Percentiles rank a stretch among this genome's conserved stretches.
These are phyloP conservation scores for Odontesthes bonariensis DNA, from an alignment of 2,113 vertebrate genomes.

Conservation along the genomic window DNA sequence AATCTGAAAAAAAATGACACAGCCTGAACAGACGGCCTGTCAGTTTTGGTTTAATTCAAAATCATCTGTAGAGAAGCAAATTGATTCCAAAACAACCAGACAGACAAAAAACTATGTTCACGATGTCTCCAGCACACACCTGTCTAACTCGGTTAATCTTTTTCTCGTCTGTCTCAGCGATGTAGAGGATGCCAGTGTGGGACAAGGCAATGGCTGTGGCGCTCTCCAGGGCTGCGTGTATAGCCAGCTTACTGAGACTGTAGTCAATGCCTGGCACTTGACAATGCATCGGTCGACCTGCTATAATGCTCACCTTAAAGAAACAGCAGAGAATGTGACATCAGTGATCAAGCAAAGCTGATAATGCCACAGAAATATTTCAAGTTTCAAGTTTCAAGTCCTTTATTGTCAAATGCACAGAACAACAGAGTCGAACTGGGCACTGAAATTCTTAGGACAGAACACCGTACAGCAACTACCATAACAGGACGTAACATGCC, in stretches of 20 bases:
- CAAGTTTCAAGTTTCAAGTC: too few species aligned
- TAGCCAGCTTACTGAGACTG: slow-evolving; percentile 98
- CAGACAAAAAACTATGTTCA: not conserved
- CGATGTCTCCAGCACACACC: slow-evolving; percentile 42
- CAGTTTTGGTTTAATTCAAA: slow-evolving; percentile 11
- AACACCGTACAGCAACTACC: too few species aligned
- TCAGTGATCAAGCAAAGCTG: not conserved
- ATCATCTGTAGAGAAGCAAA: slow-evolving; percentile 13
- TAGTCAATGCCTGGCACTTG: slow-evolving; percentile 99
- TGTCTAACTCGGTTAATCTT: slow-evolving; percentile 94
- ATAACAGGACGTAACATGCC: too few species aligned
- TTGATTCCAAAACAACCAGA: slow-evolving; percentile 15
- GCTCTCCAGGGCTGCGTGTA: slow-evolving; percentile 96
- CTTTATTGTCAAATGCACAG: too few species aligned
- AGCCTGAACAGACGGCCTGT: slow-evolving; percentile 39
- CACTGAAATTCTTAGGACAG: too few species aligned
- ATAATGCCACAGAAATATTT: not conserved
- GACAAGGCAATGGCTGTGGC: slow-evolving; percentile 97
- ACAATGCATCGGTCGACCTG: slow-evolving; percentile 98
- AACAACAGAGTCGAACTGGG: too few species aligned
- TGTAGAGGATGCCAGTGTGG: slow-evolving; percentile 95
- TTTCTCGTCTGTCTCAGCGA: slow-evolving; percentile 98
- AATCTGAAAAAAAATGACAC: slow-evolving; percentile 39
- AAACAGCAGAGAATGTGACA: not conserved
- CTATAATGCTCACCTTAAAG: slow-evolving; percentile 97